Evolutionary conservation across 2,797 vertebrate species (phyloP).

Genomic region (Salmo trutta): DNA sequence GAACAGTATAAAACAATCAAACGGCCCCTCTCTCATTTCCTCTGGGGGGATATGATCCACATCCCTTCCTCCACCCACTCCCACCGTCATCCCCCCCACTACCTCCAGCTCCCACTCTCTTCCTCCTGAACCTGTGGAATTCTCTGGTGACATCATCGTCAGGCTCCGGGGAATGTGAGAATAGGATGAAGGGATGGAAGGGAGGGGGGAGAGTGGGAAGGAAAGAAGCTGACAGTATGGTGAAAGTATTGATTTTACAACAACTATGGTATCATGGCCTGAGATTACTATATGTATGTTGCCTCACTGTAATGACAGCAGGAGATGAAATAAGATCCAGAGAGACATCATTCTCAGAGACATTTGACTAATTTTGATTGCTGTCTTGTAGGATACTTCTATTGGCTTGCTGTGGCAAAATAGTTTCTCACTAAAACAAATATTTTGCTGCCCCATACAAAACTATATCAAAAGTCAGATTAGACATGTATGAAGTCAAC

Average conservation of each 20-base stretch:
- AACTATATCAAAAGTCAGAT: no score
- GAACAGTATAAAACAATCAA: not conserved
- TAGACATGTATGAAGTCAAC: no score
- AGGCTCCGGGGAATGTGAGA: not conserved
- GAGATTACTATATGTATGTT: not conserved
- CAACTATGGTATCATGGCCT: not conserved
- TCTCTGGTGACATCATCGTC: not conserved
- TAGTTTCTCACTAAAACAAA: no score
- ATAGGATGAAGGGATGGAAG: not conserved
- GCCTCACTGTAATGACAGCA: not conserved
- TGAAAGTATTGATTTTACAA: not conserved
- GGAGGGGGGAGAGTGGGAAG: not conserved
- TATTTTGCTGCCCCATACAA: no score
- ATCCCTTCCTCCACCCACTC: not conserved
- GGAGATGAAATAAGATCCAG: not conserved
- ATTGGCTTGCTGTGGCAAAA: no score
- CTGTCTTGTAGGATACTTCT: no score
- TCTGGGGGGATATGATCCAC: not conserved
- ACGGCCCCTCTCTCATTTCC: not conserved
- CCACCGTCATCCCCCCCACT: not conserved
- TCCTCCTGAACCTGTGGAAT: not conserved
- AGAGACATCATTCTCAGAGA: not conserved
- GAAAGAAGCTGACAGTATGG: not conserved
- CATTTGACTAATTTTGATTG: not conserved
- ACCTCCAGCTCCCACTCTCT: not conserved